These are phyloP conservation scores for Eclectus roratus DNA, from an alignment of 2,113 vertebrate species.

Conservation along the genomic window DNA sequence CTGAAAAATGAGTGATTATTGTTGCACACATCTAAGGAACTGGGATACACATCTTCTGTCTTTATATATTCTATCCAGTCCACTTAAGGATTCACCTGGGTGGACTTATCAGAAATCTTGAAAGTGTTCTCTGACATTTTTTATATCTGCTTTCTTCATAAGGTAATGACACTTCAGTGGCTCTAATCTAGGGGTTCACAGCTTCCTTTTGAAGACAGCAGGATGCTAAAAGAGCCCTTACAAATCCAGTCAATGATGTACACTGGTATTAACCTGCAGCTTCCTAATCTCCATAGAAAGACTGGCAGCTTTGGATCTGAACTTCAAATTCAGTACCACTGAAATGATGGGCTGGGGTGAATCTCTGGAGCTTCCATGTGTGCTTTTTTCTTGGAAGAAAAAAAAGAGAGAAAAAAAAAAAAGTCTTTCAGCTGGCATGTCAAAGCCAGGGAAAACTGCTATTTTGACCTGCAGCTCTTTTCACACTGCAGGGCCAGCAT, in stretches of 20 bases:
- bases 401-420: not conserved
- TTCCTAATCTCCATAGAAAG: not conserved
- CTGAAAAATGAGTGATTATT: not conserved
- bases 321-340: not conserved
- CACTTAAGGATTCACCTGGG: not conserved
- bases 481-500: not conserved
- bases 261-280: not conserved
- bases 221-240: not conserved
- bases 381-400: not conserved
- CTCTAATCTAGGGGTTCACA: not conserved
- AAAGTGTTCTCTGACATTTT: not conserved
- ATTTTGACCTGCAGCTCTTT: not conserved
- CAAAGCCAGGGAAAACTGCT: not conserved
- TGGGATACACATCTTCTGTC: not conserved
- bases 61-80: not conserved
- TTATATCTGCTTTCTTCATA: not conserved
- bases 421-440: not conserved
- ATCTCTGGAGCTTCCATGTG: not conserved
- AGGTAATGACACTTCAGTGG: not conserved
- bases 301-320: not conserved
- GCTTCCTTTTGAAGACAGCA: not conserved
- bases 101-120: not conserved
- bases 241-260: rapidly evolving
- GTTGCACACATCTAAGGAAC: not conserved
- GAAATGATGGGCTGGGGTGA: not conserved